phyloP scores from a whole-genome alignment of 2,113 vertebrate species.

The Eurystomus gularis region DNA sequence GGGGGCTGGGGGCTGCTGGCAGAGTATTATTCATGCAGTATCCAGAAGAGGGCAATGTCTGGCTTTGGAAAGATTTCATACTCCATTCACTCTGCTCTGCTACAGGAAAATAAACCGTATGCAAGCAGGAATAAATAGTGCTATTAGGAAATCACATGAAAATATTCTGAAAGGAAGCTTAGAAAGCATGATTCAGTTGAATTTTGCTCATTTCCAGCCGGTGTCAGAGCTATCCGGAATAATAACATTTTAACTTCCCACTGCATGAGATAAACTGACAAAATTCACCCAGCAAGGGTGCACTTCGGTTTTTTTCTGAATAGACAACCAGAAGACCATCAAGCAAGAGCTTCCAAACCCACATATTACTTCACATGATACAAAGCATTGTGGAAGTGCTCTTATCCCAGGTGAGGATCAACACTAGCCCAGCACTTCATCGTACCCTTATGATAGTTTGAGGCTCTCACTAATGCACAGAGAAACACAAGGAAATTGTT shows the following conservation, averaged over 20 bases:
- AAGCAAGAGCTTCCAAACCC: neutral
- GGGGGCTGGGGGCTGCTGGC: neutral
- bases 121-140: neutral
- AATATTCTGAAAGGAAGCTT: neutral
- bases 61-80: neutral
- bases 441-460: neutral
- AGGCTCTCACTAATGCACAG: neutral
- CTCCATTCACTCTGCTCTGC: neutral
- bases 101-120: neutral
- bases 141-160: neutral
- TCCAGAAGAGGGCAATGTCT: constrained; percentile 69
- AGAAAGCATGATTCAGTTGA: neutral
- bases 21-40: fast-evolving
- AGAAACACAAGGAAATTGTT: neutral
- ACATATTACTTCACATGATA: neutral
- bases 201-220: neutral
- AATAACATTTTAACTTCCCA: neutral
- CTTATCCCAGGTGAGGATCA: neutral
- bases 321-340: neutral
- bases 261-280: fast-evolving
- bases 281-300: neutral
- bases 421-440: fast-evolving
- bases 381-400: neutral
- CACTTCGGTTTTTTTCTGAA: neutral
- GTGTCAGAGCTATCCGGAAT: neutral